Conservation (phyloP, 2,888 invertebrate genomes). For the Ennomos fuscantarius region DNA sequence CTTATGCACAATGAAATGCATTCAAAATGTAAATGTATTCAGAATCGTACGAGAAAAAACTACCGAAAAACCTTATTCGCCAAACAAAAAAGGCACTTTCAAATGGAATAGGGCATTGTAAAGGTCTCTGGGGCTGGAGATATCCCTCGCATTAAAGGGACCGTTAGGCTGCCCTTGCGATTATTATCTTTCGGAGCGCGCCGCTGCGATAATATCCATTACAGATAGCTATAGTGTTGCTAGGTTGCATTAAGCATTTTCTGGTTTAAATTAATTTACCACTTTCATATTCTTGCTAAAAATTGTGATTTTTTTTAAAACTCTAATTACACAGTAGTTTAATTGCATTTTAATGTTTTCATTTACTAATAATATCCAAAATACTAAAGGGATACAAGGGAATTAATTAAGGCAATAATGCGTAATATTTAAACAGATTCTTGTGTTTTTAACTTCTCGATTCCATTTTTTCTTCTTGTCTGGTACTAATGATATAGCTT, state of each 20-base stretch:
- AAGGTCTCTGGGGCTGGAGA: constrained; percentile 45
- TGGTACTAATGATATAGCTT: constrained; percentile 30
- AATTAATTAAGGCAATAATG: too few species aligned
- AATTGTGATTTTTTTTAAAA: too few species aligned
- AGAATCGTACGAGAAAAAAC: constrained; percentile 15
- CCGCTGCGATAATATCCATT: constrained; percentile 61
- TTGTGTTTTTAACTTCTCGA: constrained; percentile 2
- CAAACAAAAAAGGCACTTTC: constrained; percentile 45
- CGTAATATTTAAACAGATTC: not conserved
- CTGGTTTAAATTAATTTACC: too few species aligned
- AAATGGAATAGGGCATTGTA: constrained; percentile 48
- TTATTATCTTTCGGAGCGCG: constrained; percentile 60
- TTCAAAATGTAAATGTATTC: constrained; percentile 25
- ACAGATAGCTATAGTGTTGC: constrained; percentile 35
- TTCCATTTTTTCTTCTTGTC: constrained; percentile 7
- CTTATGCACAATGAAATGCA: not conserved
- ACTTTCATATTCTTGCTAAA: too few species aligned
- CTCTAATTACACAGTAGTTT: too few species aligned
- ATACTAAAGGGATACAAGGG: too few species aligned
- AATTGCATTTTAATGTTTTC: too few species aligned
- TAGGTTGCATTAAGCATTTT: not conserved
- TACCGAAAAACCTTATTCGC: constrained; percentile 16
- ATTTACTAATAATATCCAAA: too few species aligned
- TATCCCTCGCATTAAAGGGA: constrained; percentile 57
- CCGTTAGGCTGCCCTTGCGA: constrained; percentile 66